Evolutionary conservation across 2,888 invertebrate genomes (phyloP).

Genomic region (Spisula subtruncata): DNA sequence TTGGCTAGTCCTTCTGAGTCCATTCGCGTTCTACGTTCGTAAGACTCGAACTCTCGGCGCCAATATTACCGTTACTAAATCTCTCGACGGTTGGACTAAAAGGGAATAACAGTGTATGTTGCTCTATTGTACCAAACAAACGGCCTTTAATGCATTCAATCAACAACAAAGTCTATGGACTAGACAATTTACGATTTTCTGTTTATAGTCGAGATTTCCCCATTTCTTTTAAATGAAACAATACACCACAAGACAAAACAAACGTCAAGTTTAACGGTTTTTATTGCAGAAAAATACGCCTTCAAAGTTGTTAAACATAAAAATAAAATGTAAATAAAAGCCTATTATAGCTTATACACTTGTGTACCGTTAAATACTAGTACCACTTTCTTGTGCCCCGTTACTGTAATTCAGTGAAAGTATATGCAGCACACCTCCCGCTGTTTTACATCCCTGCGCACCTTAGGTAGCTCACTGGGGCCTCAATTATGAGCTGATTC

Average conservation of each 20-base stretch:
- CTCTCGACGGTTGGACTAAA: too few relatives aligned
- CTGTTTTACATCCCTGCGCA: background rate
- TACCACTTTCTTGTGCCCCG: background rate
- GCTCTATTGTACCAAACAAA: too few relatives aligned
- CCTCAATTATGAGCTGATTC: constrained; percentile 44
- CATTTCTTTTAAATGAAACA: background rate
- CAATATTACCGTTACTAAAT: too few relatives aligned
- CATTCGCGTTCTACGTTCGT: too few relatives aligned
- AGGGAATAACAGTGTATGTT: too few relatives aligned
- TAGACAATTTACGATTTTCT: too few relatives aligned
- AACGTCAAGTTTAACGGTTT: background rate
- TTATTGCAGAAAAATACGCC: background rate
- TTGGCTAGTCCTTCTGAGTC: too few relatives aligned
- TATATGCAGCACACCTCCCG: background rate
- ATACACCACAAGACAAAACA: background rate
- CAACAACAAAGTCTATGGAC: too few relatives aligned
- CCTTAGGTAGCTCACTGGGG: constrained; percentile 33
- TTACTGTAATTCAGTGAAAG: background rate
- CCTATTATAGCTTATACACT: background rate
- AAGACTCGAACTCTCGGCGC: too few relatives aligned
- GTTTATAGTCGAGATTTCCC: too few relatives aligned
- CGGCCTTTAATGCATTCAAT: too few relatives aligned
- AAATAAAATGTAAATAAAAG: background rate
- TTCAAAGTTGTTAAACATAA: background rate
- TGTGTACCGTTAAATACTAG: constrained; percentile 19